Base-by-base conservation (phyloP, 2,113 vertebrate genomes). In the Paratilapia polleni region DNA sequence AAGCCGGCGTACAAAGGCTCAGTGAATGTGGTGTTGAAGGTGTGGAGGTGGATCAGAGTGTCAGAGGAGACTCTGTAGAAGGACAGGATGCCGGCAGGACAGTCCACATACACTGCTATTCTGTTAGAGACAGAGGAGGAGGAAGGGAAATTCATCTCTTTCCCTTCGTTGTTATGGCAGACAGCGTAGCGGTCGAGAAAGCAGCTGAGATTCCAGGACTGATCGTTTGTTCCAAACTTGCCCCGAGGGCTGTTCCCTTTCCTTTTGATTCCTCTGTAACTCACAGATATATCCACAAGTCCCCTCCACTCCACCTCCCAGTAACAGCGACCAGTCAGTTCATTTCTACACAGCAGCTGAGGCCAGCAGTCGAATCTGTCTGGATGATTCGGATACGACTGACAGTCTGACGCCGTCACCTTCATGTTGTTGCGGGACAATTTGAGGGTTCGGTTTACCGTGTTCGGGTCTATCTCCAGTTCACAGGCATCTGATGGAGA, bases 171-270 rank as follows among this genome's bases (percentile, higher is more conserved):
- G 31, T 75, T 38, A 8, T 75, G 73, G 28, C 52, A 75, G 73
- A 75, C 52, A 38, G 73, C 49, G 3, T 75, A 57, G 28, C 73
- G 52, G 52, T 36, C 73, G 12, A 57, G 52, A 75, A 57, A 75
- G 49, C 73, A 75, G 52, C 73, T 75, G 52, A 75, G 73, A 57
- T 31, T 75, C 73, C 73, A 75, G 22, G 73, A 75, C 73, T 75
- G 73, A 57, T 38, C 19, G 15, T 75, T 57, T 24, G 28, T 28
- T 75, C 73, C 73, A 75, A 75, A 75, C 49, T 52, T 57, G 73
- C 31, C 14, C 15, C 26, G 20, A 38, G 19, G 49, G 28, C 49
- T 57, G 49, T 75, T 57, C 4, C 73, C 73, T 36, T 36, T 75
- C 12, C 73, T 24, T 31, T 52, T 73, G 68, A 73, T 73, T 52